Conservation (phyloP, 2,797 vertebrate species). For the Tolypeutes matacus region DNA sequence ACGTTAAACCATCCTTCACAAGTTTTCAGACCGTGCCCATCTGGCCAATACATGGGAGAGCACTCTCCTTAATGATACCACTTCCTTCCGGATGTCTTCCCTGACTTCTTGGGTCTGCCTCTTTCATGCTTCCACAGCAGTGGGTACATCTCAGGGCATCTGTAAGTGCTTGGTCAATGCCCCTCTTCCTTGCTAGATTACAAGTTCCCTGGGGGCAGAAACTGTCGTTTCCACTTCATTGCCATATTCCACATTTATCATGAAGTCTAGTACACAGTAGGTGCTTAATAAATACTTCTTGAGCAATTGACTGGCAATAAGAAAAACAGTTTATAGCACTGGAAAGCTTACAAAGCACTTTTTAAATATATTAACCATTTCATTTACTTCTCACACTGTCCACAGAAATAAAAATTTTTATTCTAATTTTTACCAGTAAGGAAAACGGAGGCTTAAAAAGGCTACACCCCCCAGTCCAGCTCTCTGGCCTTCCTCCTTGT, state of each 20-base stretch:
- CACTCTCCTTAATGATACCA: neutral
- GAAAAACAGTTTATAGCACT: neutral
- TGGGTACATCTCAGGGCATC: neutral
- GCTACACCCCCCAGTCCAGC: neutral
- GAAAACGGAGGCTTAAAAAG: slow-evolving; percentile 11
- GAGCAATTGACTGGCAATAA: neutral
- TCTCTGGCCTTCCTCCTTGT: neutral
- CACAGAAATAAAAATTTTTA: slow-evolving; percentile 3
- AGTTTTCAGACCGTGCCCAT: neutral
- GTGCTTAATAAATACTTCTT: slow-evolving; percentile 5
- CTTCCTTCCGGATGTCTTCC: neutral
- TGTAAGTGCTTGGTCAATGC: too few relatives aligned
- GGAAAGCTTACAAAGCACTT: neutral
- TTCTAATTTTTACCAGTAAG: neutral
- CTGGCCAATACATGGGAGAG: neutral
- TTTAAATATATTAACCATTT: neutral
- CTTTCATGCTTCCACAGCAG: neutral
- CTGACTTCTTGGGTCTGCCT: neutral
- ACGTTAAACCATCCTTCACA: neutral
- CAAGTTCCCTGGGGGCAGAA: neutral
- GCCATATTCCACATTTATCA: neutral
- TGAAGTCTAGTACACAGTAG: neutral
- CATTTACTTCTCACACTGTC: neutral
- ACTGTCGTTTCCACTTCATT: neutral
- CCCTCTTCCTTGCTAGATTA: neutral